Base-by-base conservation (phyloP, 2,888 invertebrate species). In the Scaptodrosophila latifasciaeformis region DNA sequence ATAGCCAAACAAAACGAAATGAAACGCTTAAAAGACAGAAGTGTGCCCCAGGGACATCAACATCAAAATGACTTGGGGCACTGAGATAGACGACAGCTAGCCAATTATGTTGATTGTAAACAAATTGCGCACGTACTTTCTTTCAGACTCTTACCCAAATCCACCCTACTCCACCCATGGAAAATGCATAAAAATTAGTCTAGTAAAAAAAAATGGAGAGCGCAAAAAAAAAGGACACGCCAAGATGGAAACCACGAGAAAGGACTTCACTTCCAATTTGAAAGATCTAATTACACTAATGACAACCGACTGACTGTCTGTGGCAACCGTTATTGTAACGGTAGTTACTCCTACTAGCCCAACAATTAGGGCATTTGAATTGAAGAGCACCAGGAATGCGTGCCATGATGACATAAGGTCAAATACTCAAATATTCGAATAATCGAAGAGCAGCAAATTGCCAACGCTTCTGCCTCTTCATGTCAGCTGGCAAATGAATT, bases 101-200 rank as follows among this genome's bases (percentile, higher is more conserved):
- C 77, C 76, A 85, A 85, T 84, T 84, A 85, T 78, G 81, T 68
- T 83, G 85, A 83, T 84, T 80, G 83, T 82, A 82, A 83, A 84
- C 83, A 84, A 83, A 84, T 83, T 84, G 85, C 85, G 70, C 78
- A 82, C 79, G 82, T 84, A 74, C 53, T 70, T n/a, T n/a, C n/a
- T n/a, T n/a, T n/a, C n/a, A n/a, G n/a, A n/a, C n/a, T n/a, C n/a
- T n/a, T n/a, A n/a, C n/a, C n/a, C n/a, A n/a, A n/a, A n/a, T n/a
- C n/a, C n/a, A n/a, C n/a, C n/a, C n/a, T n/a, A 48, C 24, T 15
- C n/a, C 37, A 12, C 13, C 29, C 15, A 40, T 29, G 9, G 9
- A 7, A 55, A 56, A 58, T 79, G 75, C 71, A 72, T 75, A 65
- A 79, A 81, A 74, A 72, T 81, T 81, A 74, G 72, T 79, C 52